A percentile compares a stretch with the other conserved stretches of the same genome.
Conservation (phyloP, 2,888 invertebrate species). For the Agrochola lota region DNA sequence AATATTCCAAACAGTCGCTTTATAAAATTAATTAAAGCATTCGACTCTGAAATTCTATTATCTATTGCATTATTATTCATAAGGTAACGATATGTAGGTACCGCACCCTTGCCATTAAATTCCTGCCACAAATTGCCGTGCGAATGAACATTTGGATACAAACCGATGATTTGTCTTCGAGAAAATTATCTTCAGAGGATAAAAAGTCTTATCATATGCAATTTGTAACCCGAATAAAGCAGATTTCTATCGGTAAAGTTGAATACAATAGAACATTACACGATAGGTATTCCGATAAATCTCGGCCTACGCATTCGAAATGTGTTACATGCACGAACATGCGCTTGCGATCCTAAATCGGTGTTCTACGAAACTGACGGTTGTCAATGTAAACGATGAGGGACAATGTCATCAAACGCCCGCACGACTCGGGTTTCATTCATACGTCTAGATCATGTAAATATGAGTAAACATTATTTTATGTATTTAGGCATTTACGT, state of each 20-base stretch:
- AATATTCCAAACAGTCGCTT: constrained; percentile 46
- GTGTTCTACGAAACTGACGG: constrained; percentile 78
- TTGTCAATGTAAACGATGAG: constrained; percentile 74
- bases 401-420: constrained; percentile 75
- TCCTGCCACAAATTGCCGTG: constrained; percentile 22
- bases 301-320: constrained; percentile 77
- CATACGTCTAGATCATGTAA: constrained; percentile 61
- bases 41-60: constrained; percentile 38
- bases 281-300: constrained; percentile 76
- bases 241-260: constrained; percentile 75
- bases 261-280: constrained; percentile 81
- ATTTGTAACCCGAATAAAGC: constrained; percentile 76
- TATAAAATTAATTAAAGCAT: constrained; percentile 53
- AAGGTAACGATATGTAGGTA: constrained; percentile 24
- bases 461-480: constrained; percentile 54
- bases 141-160: constrained; percentile 43
- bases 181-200: constrained; percentile 59
- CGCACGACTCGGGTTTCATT: constrained; percentile 72
- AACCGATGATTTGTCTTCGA: constrained; percentile 51
- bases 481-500: constrained; percentile 49
- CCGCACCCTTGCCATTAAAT: constrained; percentile 44
- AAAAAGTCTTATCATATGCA: constrained; percentile 69
- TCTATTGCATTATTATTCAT: constrained; percentile 44
- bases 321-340: constrained; percentile 72
- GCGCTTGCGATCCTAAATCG: constrained; percentile 77